Base-by-base conservation (phyloP, 2,797 vertebrate genomes). In the Pteronotus mesoamericanus region DNA sequence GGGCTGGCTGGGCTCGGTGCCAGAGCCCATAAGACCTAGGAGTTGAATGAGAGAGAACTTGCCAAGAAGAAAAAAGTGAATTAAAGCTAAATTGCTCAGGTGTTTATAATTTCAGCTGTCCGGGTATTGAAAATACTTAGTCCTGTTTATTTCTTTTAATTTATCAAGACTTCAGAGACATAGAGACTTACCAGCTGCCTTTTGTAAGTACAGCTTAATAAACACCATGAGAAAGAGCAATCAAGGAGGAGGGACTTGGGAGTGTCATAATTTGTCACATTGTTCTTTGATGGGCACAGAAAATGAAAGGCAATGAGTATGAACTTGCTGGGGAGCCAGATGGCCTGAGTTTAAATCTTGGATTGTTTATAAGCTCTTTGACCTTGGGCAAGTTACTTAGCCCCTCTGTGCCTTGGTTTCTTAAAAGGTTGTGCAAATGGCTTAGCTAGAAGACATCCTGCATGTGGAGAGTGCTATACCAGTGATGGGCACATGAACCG, bases 81-180 rank as follows among this genome's bases (percentile, higher is more conserved):
- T 90, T 39, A 84, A 91, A 85, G 44, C 68, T 48, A 1, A n/a
- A 86, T 6, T 85, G 42, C 80, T 90, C 24, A 71, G 29, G 32
- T 94, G 57, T 64, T 91, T 74, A 29, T 85, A 64, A 88, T 85
- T 90, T 83, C 37, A 94, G 77, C 55, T 34, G 9, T 66, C 21
- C 90, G 82, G 44, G 42, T 92, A 64, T 69, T 77, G 55, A 77
- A 84, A 88, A 64, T 68, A 11, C 34, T 51, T 55, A 53, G 29
- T 93, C 19, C 46, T 18, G 15, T 46, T 46, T 55, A 57, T 68
- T 89, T 91, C 24, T 93, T 94, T 71, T 61, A 69, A 68, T 57
- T 83, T 42, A 19, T 86, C 4, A 6, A 66, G 7, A 82, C 37
- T 88, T 88, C 51, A 59, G 75, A 75, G 57, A 86, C n/a, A 15